These are phyloP conservation scores for Nycticorax nycticorax DNA, from an alignment of 2,113 vertebrate species.

Conservation along the genomic window DNA sequence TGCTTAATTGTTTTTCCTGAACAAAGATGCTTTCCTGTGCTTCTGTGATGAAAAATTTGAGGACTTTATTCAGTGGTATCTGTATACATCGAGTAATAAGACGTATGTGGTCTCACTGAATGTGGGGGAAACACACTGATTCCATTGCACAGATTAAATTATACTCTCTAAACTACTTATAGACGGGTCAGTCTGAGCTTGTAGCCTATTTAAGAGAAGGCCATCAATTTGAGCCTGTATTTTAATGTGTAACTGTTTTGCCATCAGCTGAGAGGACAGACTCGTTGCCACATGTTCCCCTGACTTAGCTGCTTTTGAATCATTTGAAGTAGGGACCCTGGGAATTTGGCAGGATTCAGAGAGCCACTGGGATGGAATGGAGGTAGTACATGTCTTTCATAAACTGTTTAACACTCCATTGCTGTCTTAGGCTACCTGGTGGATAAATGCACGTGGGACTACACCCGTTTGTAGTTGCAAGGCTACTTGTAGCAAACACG, in stretches of 20 bases:
- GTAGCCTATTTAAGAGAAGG: neutral
- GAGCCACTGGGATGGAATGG: neutral
- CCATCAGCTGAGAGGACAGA: neutral
- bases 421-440: neutral
- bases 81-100: neutral
- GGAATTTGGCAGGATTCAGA: neutral
- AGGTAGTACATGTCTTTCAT: neutral
- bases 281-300: accelerated
- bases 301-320: neutral
- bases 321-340: neutral
- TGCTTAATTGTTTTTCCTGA: neutral
- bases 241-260: neutral
- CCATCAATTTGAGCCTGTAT: neutral
- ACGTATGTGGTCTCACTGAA: neutral
- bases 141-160: neutral
- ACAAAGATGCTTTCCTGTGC: neutral
- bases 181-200: neutral
- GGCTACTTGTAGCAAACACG: neutral
- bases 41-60: neutral
- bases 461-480: neutral
- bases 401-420: neutral
- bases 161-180: neutral
- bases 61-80: neutral
- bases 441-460: neutral
- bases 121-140: neutral